These are phyloP conservation scores for Forficula auricularia DNA, from an alignment of 1,140 invertebrate genomes.

Conservation along the genomic window DNA sequence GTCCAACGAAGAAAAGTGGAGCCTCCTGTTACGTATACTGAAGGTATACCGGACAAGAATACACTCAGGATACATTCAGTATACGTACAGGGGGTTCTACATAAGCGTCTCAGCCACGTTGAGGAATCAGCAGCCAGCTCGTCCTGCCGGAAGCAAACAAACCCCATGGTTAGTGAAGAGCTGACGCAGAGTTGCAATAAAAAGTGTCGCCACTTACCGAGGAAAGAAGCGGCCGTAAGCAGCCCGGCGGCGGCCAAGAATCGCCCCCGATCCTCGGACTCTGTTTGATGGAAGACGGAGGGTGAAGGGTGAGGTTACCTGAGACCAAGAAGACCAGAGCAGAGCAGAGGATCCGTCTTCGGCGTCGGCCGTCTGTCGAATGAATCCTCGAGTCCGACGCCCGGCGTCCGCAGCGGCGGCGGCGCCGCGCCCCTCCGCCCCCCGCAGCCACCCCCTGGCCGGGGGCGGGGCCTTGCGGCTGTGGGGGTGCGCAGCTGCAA, in stretches of 20 bases:
- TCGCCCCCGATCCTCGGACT: too few relatives aligned
- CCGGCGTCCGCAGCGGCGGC: neutral
- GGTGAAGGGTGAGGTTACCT: too few relatives aligned
- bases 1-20: slow-evolving; percentile 41
- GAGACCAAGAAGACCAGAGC: too few relatives aligned
- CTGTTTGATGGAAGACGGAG: too few relatives aligned
- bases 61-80: slow-evolving; percentile 99
- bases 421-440: neutral
- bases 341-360: neutral
- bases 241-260: too few relatives aligned
- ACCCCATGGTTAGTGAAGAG: too few relatives aligned
- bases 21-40: slow-evolving; percentile 98
- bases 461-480: neutral
- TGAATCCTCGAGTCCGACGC: neutral
- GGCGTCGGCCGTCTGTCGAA: neutral
- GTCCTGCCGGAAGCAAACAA: too few relatives aligned
- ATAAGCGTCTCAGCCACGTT: slow-evolving; percentile 17
- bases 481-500: neutral
- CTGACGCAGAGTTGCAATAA: too few relatives aligned
- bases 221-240: too few relatives aligned
- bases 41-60: slow-evolving; percentile 95
- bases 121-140: neutral
- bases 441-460: neutral
- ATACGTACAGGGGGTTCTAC: slow-evolving; percentile 91
- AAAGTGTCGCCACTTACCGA: too few relatives aligned